Evolutionary conservation across 2,888 invertebrate species (phyloP).

Genomic region (Dolichopus griseipennis): DNA sequence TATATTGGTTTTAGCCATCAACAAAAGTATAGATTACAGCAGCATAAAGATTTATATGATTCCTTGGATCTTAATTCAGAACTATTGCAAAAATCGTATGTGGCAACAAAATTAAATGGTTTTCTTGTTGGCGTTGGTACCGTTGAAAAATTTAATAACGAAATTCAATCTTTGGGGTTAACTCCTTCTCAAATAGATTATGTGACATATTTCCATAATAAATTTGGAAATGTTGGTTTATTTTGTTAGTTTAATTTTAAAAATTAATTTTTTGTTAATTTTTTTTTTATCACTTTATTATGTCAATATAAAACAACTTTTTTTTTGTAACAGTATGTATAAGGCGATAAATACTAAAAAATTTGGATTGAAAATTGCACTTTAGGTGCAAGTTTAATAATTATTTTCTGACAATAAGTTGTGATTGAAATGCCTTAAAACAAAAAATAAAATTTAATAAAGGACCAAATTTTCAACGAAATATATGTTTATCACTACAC

Average conservation of each 20-base stretch:
- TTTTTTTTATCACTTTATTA: conserved; percentile 7
- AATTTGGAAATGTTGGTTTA: conserved; percentile 60
- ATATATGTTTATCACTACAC: background rate
- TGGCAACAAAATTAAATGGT: conserved; percentile 74
- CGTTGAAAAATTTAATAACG: conserved; percentile 57
- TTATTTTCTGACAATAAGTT: background rate
- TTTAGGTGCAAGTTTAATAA: background rate
- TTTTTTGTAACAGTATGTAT: background rate
- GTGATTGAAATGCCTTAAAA: conserved; percentile 1
- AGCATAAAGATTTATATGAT: conserved; percentile 60
- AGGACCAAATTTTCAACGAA: background rate
- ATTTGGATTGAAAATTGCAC: background rate
- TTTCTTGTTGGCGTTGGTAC: conserved; percentile 71
- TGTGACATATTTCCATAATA: conserved; percentile 54
- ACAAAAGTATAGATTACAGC: conserved; percentile 82
- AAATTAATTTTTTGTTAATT: background rate
- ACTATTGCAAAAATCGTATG: conserved; percentile 59
- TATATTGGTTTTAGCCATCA: conserved; percentile 64
- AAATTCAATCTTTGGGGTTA: conserved; percentile 53
- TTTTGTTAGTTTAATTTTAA: conserved; percentile 50
- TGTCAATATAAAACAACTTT: background rate
- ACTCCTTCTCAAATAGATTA: conserved; percentile 59
- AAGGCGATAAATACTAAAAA: background rate
- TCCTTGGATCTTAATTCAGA: conserved; percentile 51
- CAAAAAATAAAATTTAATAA: background rate